Percentiles rank a stretch among this genome's conserved stretches.
Conservation (phyloP, 1,140 invertebrate genomes). For the Drosophila orosa region DNA sequence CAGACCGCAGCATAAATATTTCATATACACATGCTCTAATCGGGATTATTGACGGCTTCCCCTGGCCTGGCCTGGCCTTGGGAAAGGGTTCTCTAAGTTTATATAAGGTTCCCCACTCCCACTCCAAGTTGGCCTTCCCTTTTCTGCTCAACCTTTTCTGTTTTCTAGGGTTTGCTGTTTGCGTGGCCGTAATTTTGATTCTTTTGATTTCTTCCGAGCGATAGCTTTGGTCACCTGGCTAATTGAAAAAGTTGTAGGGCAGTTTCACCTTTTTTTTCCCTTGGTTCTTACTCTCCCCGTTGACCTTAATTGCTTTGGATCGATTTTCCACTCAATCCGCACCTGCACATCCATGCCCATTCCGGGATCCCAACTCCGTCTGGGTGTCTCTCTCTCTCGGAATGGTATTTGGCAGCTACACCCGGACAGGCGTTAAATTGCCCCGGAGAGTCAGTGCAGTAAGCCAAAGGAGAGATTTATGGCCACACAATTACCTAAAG, state of each 20-base stretch:
- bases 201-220: slow-evolving; percentile 60
- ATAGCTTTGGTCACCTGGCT: slow-evolving; percentile 68
- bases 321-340: slow-evolving; percentile 60
- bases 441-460: slow-evolving; percentile 39
- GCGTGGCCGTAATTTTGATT: slow-evolving; percentile 58
- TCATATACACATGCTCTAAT: slow-evolving; percentile 60
- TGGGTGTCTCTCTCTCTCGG: slow-evolving; percentile 50
- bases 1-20: slow-evolving; percentile 54
- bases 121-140: not conserved
- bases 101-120: not conserved
- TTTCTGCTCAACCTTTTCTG: slow-evolving; percentile 1
- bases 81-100: slow-evolving; percentile 30
- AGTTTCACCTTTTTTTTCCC: slow-evolving; percentile 45
- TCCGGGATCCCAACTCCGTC: slow-evolving; percentile 16
- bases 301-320: slow-evolving; percentile 73
- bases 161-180: slow-evolving; percentile 26
- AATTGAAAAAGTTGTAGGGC: slow-evolving; percentile 76
- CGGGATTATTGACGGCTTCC: slow-evolving; percentile 38
- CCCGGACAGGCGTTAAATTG: slow-evolving; percentile 60
- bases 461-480: slow-evolving; percentile 73
- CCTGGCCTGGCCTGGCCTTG: too few species aligned
- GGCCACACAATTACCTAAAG: slow-evolving; percentile 64
- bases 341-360: slow-evolving; percentile 35
- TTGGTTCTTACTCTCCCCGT: not conserved
- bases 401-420: slow-evolving; percentile 36